Base-by-base conservation (phyloP, 2,113 vertebrate genomes). In the Puntigrus tetrazona region DNA sequence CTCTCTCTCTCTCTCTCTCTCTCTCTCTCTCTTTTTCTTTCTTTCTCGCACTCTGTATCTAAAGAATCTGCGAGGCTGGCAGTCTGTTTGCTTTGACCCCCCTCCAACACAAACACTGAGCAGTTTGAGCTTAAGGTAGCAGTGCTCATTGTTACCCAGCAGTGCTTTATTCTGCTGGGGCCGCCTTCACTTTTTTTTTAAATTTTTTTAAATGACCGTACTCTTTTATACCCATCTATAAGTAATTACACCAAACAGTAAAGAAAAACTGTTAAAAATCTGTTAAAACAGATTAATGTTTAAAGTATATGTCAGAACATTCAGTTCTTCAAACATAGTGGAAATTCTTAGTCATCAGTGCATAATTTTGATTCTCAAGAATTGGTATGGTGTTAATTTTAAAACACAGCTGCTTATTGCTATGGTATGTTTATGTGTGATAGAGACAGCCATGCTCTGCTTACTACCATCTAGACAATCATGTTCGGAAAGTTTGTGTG, bases 11-110 rank as follows among this genome's bases (percentile, higher is more conserved):
- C 65, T 67, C 16, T 18, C 34, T 45, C n/a, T 52, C 22, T 11
- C 14, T 14, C 29, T 75, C 43, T 74, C 7, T 47, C 43, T 50
- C 1, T 29, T 43, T 52, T 2, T 7, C 47, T 72, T 20, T 20
- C 34, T 73, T 20, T 67, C 50, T 45, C 67, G 4, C 36, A n/a
- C 34, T 20, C 69, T 67, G 50, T 67, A 36, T 16, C 43, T 67
- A 57, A 59, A 86, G 74, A 82, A 79, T 82, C 78, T 85, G 76
- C 55, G 29, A 36, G 38, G 57, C 75, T 86, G 79, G 74, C 85
- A 79, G 82, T 82, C 78, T 85, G 85, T 88, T 86, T 82, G 78
- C 43, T 84, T 84, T 85, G 83, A 74, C 65, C 67, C 63, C 72
- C 57, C 84, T 77, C 67, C 82, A 81, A 77, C 79, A 86, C 70